phyloP scores from a whole-genome alignment of 2,113 vertebrate species.

The Diglossa brunneiventris region DNA sequence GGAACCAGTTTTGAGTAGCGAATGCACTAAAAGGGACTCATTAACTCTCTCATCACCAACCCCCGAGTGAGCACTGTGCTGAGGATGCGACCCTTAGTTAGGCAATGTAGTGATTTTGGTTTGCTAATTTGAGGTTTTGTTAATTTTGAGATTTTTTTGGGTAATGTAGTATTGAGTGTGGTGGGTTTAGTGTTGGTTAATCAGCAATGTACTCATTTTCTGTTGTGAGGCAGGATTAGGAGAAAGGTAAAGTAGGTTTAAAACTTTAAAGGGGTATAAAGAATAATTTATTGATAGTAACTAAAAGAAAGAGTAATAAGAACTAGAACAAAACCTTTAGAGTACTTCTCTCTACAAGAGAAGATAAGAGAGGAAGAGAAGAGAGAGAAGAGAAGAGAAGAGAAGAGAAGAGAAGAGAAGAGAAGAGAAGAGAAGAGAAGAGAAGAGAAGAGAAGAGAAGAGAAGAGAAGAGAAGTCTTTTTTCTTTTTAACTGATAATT shows the following conservation, averaged over 20 bases:
- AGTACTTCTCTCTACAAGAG: background rate
- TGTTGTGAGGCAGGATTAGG: background rate
- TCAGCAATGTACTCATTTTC: background rate
- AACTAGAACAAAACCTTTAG: background rate
- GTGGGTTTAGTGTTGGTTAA: background rate
- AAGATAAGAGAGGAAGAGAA: no score
- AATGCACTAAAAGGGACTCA: rapidly evolving
- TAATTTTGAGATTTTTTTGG: background rate
- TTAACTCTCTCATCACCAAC: background rate
- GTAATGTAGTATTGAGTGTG: background rate
- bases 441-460: no score
- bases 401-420: no score
- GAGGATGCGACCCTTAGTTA: background rate
- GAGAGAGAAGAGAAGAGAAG: no score
- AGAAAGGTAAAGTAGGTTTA: background rate
- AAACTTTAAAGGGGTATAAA: background rate
- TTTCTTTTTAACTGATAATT: background rate
- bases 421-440: no score
- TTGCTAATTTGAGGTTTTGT: background rate
- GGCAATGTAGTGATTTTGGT: background rate
- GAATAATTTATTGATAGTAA: background rate
- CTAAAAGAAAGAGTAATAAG: background rate
- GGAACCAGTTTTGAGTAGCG: background rate
- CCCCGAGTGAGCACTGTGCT: rapidly evolving
- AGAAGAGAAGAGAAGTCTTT: no score